Evolutionary conservation across 2,888 invertebrate species (phyloP).

Genomic region (Eutolmus rufibarbis): DNA sequence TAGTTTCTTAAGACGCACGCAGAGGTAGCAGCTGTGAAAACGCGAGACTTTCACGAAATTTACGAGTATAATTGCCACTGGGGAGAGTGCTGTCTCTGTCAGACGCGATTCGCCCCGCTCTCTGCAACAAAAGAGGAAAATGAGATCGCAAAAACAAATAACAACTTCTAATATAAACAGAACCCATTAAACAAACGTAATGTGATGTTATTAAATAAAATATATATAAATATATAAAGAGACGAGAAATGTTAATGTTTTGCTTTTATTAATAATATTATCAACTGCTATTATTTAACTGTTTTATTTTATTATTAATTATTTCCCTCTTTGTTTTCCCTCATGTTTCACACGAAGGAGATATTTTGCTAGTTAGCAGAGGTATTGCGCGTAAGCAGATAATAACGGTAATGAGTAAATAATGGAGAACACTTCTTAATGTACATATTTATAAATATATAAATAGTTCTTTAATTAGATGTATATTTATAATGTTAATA

Average conservation of each 20-base stretch:
- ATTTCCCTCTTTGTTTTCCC: conserved; percentile 16
- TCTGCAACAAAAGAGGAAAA: conserved; percentile 3
- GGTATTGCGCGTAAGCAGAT: conserved; percentile 11
- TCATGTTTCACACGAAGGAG: not conserved
- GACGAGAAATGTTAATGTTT: conserved; percentile 37
- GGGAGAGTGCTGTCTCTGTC: not conserved
- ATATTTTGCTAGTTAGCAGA: conserved; percentile 1
- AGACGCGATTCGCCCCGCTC: not conserved
- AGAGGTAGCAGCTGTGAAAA: not conserved
- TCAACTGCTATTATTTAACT: conserved; percentile 32
- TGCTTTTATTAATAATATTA: conserved; percentile 37
- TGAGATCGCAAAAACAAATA: conserved; percentile 1
- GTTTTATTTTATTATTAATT: conserved; percentile 29
- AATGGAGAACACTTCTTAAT: conserved; percentile 28
- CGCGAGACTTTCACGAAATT: not conserved
- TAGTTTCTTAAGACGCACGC: not conserved
- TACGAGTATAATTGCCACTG: not conserved
- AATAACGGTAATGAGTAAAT: not conserved
- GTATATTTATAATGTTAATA: conserved; percentile 41
- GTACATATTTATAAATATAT: conserved; percentile 43
- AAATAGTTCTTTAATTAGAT: conserved; percentile 39
- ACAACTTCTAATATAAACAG: conserved; percentile 13
- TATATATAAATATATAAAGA: conserved; percentile 35
- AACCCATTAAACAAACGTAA: conserved; percentile 27
- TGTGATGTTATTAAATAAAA: conserved; percentile 40